Conservation (phyloP, 2,797 vertebrate genomes). For the Hydrocynus forskahlii region DNA sequence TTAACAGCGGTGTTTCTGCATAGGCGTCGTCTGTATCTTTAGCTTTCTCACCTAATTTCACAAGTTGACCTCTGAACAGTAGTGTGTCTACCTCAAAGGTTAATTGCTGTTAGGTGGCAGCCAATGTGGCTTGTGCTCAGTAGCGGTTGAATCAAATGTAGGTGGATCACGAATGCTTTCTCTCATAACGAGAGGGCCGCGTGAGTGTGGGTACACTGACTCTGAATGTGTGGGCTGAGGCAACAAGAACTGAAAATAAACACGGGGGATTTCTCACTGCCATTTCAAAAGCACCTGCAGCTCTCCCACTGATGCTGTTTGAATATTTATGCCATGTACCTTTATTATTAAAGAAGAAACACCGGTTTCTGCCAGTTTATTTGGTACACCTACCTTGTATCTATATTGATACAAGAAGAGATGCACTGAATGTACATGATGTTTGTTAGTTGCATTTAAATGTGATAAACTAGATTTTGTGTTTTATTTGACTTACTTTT, state of each 20-base stretch:
- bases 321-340: conserved; percentile 22
- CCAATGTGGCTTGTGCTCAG: conserved; percentile 35
- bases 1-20: conserved; percentile 12
- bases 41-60: conserved; percentile 29
- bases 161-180: conserved; percentile 53
- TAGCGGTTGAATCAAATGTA: conserved; percentile 45
- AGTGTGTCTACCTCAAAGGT: conserved; percentile 33
- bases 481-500: no score
- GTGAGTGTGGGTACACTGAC: conserved; percentile 48
- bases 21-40: not conserved
- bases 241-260: conserved; percentile 56
- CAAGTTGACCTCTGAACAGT: conserved; percentile 31
- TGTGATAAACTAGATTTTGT: no score
- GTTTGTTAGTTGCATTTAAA: no score
- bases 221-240: conserved; percentile 55
- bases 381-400: not conserved
- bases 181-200: conserved; percentile 52
- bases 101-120: conserved; percentile 51
- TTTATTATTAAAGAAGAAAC: not conserved
- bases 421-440: not conserved
- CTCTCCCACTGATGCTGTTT: conserved; percentile 24
- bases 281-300: conserved; percentile 44
- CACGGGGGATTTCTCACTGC: conserved; percentile 49
- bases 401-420: not conserved
- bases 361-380: not conserved